Conservation (phyloP, 2,797 vertebrate species). For the Pteropus rufus region DNA sequence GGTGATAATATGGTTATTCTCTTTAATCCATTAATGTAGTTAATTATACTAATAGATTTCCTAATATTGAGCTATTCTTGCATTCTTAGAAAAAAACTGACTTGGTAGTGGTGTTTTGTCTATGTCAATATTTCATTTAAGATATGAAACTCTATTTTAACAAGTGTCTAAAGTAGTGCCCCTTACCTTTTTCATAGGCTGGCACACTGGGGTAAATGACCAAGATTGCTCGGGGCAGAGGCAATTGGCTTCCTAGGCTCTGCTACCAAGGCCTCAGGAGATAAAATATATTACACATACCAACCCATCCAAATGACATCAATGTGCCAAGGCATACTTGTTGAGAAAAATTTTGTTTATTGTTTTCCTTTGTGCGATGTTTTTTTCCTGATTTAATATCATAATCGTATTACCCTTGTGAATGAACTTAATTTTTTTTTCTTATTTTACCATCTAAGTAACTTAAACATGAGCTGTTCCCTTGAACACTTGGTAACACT, state of each 20-base stretch:
- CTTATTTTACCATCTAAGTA: not conserved
- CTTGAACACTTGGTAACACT: not conserved
- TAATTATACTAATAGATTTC: not conserved
- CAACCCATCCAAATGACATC: not conserved
- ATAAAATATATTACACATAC: not conserved
- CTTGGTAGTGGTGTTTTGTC: not conserved
- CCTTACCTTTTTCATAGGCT: not conserved
- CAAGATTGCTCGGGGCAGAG: not conserved
- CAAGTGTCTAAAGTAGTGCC: not conserved
- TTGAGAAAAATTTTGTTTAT: not conserved
- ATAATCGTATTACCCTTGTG: not conserved
- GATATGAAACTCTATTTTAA: not conserved
- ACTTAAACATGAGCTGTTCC: not conserved
- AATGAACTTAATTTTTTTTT: not conserved
- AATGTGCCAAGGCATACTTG: not conserved
- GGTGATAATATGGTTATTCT: slow-evolving; percentile 5
- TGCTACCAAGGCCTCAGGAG: not conserved
- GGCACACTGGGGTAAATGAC: not conserved
- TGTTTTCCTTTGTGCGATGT: not conserved
- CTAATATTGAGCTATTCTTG: slow-evolving; percentile 16
- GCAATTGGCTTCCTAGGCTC: not conserved
- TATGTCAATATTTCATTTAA: not conserved
- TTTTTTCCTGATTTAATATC: not conserved
- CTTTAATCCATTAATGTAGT: slow-evolving; percentile 15
- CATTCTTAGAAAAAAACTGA: not conserved